Percentiles rank a stretch among this genome's conserved stretches.
These are phyloP conservation scores for Drosophila longiperda DNA, from an alignment of 2,888 invertebrate genomes.

Conservation along the genomic window DNA sequence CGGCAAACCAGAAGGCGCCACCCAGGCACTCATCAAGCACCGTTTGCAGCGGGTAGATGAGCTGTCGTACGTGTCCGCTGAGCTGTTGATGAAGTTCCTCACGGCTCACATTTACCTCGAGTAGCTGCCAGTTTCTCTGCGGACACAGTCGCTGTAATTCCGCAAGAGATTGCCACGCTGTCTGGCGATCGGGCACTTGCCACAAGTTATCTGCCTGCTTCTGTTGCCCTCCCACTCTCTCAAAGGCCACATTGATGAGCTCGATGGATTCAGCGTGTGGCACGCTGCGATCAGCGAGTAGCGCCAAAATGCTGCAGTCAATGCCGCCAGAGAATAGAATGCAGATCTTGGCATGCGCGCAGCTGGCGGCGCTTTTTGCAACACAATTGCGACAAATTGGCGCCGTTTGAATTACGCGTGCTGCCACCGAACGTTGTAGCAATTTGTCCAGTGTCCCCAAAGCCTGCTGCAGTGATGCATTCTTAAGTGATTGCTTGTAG, in stretches of 20 bases:
- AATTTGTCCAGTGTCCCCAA: conserved; percentile 37
- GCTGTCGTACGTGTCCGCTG: conserved; percentile 88
- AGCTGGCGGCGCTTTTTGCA: conserved; percentile 65
- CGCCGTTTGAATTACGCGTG: conserved; percentile 54
- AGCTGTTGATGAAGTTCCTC: conserved; percentile 88
- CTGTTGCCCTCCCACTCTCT: conserved; percentile 36
- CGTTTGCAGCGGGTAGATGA: conserved; percentile 94
- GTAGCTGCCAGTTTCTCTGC: conserved; percentile 91
- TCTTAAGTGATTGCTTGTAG: conserved; percentile 29
- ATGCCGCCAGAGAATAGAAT: conserved; percentile 98
- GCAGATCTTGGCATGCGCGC: conserved; percentile 89
- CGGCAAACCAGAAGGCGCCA: conserved; percentile 98
- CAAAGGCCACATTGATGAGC: conserved; percentile 97
- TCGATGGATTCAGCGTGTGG: conserved; percentile 90
- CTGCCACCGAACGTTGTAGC: conserved; percentile 49
- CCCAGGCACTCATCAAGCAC: conserved; percentile 98
- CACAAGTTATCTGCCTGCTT: conserved; percentile 83
- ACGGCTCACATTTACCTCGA: conserved; percentile 91
- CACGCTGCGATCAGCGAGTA: conserved; percentile 90
- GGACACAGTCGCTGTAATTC: conserved; percentile 90
- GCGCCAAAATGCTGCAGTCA: conserved; percentile 96
- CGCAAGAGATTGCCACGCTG: conserved; percentile 89
- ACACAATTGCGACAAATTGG: conserved; percentile 54
- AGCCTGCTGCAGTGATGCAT: conserved; percentile 28
- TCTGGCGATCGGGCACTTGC: conserved; percentile 93